These are phyloP conservation scores for Drosophila subquinaria DNA, from an alignment of 2,888 invertebrate genomes.

Conservation along the genomic window DNA sequence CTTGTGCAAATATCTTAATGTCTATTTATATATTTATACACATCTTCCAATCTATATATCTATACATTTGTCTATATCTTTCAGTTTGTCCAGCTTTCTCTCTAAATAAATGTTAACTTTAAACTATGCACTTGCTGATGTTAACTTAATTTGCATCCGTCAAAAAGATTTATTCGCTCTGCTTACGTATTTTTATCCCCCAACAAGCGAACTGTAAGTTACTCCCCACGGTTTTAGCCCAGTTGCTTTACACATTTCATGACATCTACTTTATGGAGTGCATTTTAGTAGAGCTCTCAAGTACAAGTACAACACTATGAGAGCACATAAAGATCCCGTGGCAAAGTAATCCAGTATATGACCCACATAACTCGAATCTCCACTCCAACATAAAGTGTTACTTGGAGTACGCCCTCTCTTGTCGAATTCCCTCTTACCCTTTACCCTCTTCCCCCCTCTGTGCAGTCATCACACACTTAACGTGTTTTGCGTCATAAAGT, in stretches of 20 bases:
- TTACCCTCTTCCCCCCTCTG: neutral
- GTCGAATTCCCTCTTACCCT: neutral
- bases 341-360: conserved; percentile 20
- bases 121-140: neutral
- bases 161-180: conserved; percentile 4
- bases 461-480: conserved; percentile 70
- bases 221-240: neutral
- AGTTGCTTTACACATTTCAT: conserved; percentile 8
- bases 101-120: neutral
- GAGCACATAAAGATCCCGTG: conserved; percentile 23
- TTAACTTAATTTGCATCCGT: conserved; percentile 8
- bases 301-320: conserved; percentile 32
- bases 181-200: conserved; percentile 4
- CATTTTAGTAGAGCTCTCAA: conserved; percentile 39
- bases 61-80: neutral
- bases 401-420: conserved; percentile 35
- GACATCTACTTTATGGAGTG: conserved; percentile 43
- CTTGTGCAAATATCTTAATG: neutral
- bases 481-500: conserved; percentile 80
- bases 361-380: conserved; percentile 26
- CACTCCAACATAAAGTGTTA: conserved; percentile 48
- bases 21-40: neutral
- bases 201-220: conserved; percentile 17
- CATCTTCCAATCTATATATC: too few relatives aligned
- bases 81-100: neutral